Conservation (phyloP, 2,113 vertebrate genomes). For the Oxygymnocypris stewartii region DNA sequence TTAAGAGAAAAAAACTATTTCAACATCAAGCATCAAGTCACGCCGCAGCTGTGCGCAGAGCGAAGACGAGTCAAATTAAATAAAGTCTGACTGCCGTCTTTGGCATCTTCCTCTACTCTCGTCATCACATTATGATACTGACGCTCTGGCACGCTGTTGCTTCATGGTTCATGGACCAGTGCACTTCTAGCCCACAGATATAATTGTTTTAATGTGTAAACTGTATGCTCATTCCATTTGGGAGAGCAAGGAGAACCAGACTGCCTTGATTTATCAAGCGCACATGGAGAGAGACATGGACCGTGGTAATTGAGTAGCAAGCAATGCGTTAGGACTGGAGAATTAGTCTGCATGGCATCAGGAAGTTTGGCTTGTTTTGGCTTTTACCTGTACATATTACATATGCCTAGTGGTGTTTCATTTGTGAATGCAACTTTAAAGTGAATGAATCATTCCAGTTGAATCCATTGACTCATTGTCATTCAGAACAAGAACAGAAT, state of each 20-base stretch:
- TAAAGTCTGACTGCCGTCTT: background rate
- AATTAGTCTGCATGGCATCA: background rate
- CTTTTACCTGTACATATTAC: background rate
- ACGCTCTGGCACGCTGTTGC: background rate
- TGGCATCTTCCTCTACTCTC: constrained; percentile 14
- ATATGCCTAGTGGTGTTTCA: background rate
- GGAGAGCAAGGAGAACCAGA: constrained; percentile 39
- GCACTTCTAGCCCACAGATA: constrained; percentile 63
- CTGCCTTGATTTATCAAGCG: constrained; percentile 54
- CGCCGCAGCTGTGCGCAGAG: background rate
- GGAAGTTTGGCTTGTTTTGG: background rate
- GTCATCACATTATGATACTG: background rate
- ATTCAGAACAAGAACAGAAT: background rate
- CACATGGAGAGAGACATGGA: background rate
- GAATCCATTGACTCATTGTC: background rate
- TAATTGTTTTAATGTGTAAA: constrained; percentile 73
- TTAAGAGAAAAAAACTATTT: constrained; percentile 1
- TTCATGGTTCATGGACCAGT: constrained; percentile 58
- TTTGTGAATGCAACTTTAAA: background rate
- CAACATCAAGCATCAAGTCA: background rate
- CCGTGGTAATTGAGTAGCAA: background rate
- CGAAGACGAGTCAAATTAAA: constrained; percentile 2
- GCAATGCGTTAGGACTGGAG: background rate
- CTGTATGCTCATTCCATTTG: constrained; percentile 67
- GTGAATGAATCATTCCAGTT: background rate